Conservation (phyloP, 2,113 vertebrate species). For the Tachuris rubrigastra region DNA sequence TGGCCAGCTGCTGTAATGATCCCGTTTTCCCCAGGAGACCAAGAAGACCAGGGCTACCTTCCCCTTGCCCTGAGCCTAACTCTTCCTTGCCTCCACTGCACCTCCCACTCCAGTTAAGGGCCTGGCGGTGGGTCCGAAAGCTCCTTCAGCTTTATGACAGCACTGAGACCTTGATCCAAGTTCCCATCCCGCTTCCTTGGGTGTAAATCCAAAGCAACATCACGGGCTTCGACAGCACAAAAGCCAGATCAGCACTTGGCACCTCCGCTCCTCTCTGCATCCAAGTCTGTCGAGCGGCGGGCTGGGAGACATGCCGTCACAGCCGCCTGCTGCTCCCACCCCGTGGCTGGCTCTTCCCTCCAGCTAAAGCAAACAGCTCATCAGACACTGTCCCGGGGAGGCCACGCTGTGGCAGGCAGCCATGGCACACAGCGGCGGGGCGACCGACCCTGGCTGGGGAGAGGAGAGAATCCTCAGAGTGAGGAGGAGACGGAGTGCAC, state of each 20-base stretch:
- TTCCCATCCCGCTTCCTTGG: neutral
- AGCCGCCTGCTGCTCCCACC: neutral
- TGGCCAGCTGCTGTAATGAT: rapidly evolving
- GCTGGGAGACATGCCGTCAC: neutral
- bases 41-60: neutral
- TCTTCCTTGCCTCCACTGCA: neutral
- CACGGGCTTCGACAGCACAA: neutral
- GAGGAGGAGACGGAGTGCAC: neutral
- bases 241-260: constrained; percentile 36
- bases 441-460: neutral
- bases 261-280: neutral
- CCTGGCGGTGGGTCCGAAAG: neutral
- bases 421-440: neutral
- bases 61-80: neutral
- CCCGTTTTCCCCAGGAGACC: neutral
- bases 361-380: constrained; percentile 21
- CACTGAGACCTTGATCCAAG: neutral
- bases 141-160: neutral
- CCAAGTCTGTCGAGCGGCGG: neutral
- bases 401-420: neutral
- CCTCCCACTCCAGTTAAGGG: neutral
- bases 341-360: neutral
- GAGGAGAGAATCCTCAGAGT: neutral
- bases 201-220: constrained; percentile 1
- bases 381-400: neutral